phyloP scores from a whole-genome alignment of 2,888 invertebrate genomes.

The Griposia aprilina region DNA sequence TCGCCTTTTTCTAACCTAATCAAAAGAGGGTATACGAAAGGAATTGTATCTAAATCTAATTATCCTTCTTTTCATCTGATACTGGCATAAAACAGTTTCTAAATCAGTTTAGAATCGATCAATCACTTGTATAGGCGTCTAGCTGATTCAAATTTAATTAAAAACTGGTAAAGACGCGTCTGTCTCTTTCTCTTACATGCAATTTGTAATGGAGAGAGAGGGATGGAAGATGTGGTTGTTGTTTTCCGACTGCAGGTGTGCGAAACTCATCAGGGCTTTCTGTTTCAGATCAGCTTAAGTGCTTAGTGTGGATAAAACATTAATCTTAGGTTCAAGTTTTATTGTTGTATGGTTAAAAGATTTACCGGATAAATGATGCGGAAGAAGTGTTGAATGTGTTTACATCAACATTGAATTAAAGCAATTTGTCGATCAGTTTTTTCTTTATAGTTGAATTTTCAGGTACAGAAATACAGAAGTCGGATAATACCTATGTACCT shows the following conservation, averaged over 20 bases:
- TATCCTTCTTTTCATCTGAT: conserved; percentile 13
- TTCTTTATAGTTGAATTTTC: not conserved
- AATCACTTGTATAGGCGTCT: conserved; percentile 16
- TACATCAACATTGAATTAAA: not conserved
- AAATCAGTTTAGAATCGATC: conserved; percentile 35
- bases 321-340: conserved; percentile 26
- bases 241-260: conserved; percentile 46
- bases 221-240: conserved; percentile 16
- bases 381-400: conserved; percentile 6
- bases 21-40: conserved; percentile 20
- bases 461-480: not conserved
- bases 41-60: conserved; percentile 31
- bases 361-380: conserved; percentile 18
- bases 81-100: conserved; percentile 6
- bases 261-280: conserved; percentile 35
- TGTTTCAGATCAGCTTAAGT: conserved; percentile 27
- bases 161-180: conserved; percentile 16
- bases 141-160: conserved; percentile 46
- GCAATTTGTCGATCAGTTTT: not conserved
- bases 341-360: conserved; percentile 13
- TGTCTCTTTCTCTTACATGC: conserved; percentile 11
- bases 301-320: conserved; percentile 24
- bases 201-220: not conserved
- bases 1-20: conserved; percentile 2
- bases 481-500: not conserved